Percentiles rank a stretch among this genome's conserved stretches.
Conservation (phyloP, 2,113 vertebrate species). For the Bos javanicus region DNA sequence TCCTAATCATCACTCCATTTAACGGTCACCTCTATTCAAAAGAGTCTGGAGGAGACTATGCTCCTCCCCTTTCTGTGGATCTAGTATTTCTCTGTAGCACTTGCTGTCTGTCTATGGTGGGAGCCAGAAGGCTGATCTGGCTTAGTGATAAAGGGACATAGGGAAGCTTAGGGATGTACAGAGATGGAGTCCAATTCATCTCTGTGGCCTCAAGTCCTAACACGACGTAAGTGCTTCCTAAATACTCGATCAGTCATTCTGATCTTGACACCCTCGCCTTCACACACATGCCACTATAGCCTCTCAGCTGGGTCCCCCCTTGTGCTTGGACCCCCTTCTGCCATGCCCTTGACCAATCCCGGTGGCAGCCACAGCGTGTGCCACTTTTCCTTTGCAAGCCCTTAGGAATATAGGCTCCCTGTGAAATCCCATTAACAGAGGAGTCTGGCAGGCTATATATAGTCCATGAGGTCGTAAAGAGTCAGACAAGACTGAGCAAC, state of each 20-base stretch:
- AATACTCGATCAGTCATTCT: not conserved
- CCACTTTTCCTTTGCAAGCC: not conserved
- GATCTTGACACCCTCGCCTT: not conserved
- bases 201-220: not conserved
- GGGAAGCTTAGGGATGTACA: not conserved
- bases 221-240: not conserved
- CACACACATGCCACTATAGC: accelerated
- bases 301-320: not conserved
- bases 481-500: not conserved
- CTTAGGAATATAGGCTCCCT: not conserved
- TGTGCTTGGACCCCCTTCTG: not conserved
- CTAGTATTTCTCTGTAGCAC: not conserved
- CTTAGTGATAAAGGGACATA: not conserved
- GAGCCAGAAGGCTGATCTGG: not conserved
- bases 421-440: not conserved
- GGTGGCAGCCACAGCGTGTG: no score
- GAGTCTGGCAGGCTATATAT: not conserved
- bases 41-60: not conserved
- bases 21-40: not conserved
- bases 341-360: not conserved
- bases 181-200: not conserved
- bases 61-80: not conserved
- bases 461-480: not conserved
- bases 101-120: not conserved
- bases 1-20: not conserved